Evolutionary conservation across 2,888 invertebrate genomes (phyloP), one percentile per base, ranked within the genome.

Genomic region (Sylvicola fuscatus): DNA sequence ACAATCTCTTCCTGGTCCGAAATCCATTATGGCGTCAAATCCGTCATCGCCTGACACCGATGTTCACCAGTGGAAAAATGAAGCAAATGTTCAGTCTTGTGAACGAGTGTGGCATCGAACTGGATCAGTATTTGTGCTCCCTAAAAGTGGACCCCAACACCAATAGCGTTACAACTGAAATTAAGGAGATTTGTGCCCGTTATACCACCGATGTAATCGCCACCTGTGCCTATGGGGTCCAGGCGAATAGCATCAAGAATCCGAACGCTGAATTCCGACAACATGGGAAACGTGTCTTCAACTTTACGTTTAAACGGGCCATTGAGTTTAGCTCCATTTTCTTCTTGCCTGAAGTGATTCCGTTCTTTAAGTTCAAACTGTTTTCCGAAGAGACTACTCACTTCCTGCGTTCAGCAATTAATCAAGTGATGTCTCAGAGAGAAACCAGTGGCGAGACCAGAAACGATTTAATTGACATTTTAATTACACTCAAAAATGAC

Each of bases 391-490:
- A 35, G 17, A 11, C 35, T 3, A 27, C 16, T 11, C 12, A 3
- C 2, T 66, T 63, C 36, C 41, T 66, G 2, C 49, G 57, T 7
- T 41, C 47, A 0, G 51, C 55, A 11, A 56, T 65, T 14, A 57
- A 54, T 46, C 51, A 56, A 16, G 58, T 60, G 1, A 53, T 66
- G 29, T 41, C 47, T 1, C 48, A 56, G 13, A 50, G 68, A 2
- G 52, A 58, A 33, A 44, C 49, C 27, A 50, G 53, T 2, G 58
- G 59, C 5, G 40, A 47, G 6, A 52, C 48, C 2, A 49, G 63
- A 14, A 52, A 55, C 31, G 58, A 61, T 27, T 51, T 66, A 1
- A 56, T 68, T 16, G 66, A 67, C 42, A 43, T 62, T 3, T 44
- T 68, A 10, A 47, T 66, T 27, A 52, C 54, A 2, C 39, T 65